phyloP scores from a whole-genome alignment of 1,140 invertebrate species.

The Augochlora pura region DNA sequence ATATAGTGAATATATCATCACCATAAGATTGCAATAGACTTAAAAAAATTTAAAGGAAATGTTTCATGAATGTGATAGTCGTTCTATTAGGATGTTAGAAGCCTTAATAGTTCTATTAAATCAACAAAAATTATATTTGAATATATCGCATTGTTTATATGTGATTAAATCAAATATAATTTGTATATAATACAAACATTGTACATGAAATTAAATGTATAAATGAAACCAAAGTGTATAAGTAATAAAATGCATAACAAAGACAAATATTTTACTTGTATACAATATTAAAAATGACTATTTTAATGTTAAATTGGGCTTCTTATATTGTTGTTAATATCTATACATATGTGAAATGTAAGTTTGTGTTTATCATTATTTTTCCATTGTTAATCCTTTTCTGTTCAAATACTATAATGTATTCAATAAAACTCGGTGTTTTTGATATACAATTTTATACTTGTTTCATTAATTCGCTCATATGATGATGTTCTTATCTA shows the following conservation, averaged over 20 bases:
- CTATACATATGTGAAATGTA: slow-evolving; percentile 46
- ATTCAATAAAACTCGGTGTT: slow-evolving; percentile 71
- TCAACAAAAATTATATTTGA: slow-evolving; percentile 31
- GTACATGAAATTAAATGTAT: slow-evolving; percentile 65
- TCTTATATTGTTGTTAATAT: slow-evolving; percentile 71
- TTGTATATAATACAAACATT: slow-evolving; percentile 28
- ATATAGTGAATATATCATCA: slow-evolving; percentile 13
- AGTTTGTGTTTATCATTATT: slow-evolving; percentile 51
- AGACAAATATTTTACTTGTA: slow-evolving; percentile 70
- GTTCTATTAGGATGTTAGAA: slow-evolving; percentile 63
- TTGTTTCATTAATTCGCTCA: background rate
- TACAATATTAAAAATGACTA: slow-evolving; percentile 50
- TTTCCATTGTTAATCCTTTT: slow-evolving; percentile 46
- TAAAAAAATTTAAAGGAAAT: slow-evolving; percentile 41
- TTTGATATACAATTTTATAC: slow-evolving; percentile 59
- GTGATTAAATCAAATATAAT: background rate
- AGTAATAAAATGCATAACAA: slow-evolving; percentile 68
- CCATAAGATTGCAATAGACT: slow-evolving; percentile 45
- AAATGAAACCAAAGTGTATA: slow-evolving; percentile 76
- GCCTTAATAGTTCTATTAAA: slow-evolving; percentile 44
- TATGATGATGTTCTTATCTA: no score
- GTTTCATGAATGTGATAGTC: slow-evolving; percentile 76
- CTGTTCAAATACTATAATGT: slow-evolving; percentile 62
- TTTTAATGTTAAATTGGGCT: slow-evolving; percentile 61
- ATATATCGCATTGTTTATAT: slow-evolving; percentile 5